phyloP scores from a whole-genome alignment of 2,888 invertebrate genomes.

The Nephrotoma appendiculata region DNA sequence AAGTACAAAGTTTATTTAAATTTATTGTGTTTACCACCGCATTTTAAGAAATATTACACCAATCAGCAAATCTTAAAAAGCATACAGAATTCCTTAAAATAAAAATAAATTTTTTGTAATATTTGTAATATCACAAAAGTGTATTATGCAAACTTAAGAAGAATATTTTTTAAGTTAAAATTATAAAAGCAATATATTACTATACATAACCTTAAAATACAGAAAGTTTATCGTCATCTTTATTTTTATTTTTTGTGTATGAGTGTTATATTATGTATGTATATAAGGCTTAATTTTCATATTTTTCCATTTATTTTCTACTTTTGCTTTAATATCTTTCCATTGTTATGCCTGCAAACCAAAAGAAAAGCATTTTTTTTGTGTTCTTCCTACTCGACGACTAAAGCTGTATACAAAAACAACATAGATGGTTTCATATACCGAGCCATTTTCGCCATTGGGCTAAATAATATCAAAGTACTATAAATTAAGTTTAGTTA shows the following conservation, averaged over 20 bases:
- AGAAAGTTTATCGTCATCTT: neutral
- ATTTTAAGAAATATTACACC: too few relatives aligned
- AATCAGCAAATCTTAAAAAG: too few relatives aligned
- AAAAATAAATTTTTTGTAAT: too few relatives aligned
- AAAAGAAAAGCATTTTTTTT: neutral
- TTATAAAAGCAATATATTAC: neutral
- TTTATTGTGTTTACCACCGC: too few relatives aligned
- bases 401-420: neutral
- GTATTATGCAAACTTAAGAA: neutral
- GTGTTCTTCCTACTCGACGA: neutral
- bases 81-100: too few relatives aligned
- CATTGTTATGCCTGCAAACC: neutral
- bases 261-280: neutral
- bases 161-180: too few relatives aligned
- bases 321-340: neutral
- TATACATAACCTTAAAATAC: neutral
- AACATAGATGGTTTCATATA: neutral
- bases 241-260: neutral
- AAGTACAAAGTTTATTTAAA: too few relatives aligned
- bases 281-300: neutral
- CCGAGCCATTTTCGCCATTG: neutral
- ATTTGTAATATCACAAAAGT: neutral
- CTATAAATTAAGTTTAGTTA: neutral
- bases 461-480: neutral
- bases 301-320: neutral